Percentiles rank a stretch among this genome's conserved stretches.
Evolutionary conservation across 2,888 invertebrate genomes (phyloP).

Genomic region (Agrochola lota): DNA sequence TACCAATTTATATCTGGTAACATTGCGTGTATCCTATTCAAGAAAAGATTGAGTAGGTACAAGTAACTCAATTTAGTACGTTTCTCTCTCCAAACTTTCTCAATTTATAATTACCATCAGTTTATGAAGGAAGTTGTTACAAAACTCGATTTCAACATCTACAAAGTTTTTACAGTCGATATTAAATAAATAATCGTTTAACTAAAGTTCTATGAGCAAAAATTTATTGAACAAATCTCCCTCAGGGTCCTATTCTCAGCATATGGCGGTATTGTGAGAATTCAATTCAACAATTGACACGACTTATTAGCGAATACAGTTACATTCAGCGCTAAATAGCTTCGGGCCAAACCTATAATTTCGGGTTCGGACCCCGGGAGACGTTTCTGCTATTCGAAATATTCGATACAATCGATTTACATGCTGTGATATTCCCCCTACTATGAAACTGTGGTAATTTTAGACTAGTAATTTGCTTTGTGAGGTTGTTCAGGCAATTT

Average conservation of each 20-base stretch:
- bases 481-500: conserved; percentile 72
- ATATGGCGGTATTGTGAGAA: conserved; percentile 77
- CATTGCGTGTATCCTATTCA: conserved; percentile 56
- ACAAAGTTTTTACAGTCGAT: conserved; percentile 51
- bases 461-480: conserved; percentile 76
- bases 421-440: conserved; percentile 78
- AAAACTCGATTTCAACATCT: conserved; percentile 57
- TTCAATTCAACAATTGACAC: conserved; percentile 82
- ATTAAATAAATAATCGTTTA: conserved; percentile 54
- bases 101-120: conserved; percentile 65
- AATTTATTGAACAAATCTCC: conserved; percentile 50
- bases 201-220: conserved; percentile 44
- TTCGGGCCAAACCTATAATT: conserved; percentile 87
- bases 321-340: conserved; percentile 84
- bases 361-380: conserved; percentile 81
- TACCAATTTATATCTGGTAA: conserved; percentile 56
- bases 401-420: conserved; percentile 82
- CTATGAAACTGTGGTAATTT: conserved; percentile 76
- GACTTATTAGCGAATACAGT: conserved; percentile 87
- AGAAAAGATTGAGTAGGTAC: conserved; percentile 58
- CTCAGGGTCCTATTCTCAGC: conserved; percentile 73
- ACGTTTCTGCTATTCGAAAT: conserved; percentile 76
- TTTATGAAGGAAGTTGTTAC: conserved; percentile 63
- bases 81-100: conserved; percentile 61
- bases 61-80: conserved; percentile 57